Conservation (phyloP, 2,797 vertebrate genomes). For the Sylvia borin region DNA sequence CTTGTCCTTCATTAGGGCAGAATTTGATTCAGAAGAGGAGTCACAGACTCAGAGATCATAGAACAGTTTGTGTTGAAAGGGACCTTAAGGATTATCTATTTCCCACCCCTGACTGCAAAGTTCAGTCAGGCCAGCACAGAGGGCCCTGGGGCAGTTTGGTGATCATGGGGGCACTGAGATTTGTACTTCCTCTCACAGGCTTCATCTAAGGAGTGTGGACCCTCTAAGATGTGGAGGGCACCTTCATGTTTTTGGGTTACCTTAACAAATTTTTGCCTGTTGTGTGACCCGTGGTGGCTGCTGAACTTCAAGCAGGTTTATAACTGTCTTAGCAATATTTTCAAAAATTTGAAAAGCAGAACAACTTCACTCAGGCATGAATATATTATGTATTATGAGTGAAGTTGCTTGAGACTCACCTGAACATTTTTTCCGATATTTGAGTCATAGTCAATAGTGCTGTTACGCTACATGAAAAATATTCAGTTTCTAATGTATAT, state of each 20-base stretch:
- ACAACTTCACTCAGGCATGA: not conserved
- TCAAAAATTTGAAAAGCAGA: not conserved
- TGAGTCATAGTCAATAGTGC: not conserved
- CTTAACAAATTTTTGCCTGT: accelerated
- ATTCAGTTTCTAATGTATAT: not conserved
- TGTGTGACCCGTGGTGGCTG: accelerated
- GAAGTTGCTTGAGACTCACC: not conserved
- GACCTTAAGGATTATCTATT: not conserved
- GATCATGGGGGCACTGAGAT: not conserved
- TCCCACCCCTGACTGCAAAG: not conserved
- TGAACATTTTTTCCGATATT: not conserved
- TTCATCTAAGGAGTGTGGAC: not conserved
- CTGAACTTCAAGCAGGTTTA: not conserved
- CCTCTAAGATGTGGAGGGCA: accelerated
- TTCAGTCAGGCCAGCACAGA: not conserved
- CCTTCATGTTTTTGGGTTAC: not conserved
- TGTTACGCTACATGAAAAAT: not conserved
- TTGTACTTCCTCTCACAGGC: not conserved
- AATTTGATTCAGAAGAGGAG: not conserved
- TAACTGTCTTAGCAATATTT: not conserved
- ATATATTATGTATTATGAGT: not conserved
- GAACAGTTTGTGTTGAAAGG: not conserved
- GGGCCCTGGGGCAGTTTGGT: not conserved
- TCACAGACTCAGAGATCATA: not conserved
- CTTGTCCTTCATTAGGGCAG: not conserved